phyloP scores from a whole-genome alignment of 2,888 invertebrate genomes.

The Suillia variegata region DNA sequence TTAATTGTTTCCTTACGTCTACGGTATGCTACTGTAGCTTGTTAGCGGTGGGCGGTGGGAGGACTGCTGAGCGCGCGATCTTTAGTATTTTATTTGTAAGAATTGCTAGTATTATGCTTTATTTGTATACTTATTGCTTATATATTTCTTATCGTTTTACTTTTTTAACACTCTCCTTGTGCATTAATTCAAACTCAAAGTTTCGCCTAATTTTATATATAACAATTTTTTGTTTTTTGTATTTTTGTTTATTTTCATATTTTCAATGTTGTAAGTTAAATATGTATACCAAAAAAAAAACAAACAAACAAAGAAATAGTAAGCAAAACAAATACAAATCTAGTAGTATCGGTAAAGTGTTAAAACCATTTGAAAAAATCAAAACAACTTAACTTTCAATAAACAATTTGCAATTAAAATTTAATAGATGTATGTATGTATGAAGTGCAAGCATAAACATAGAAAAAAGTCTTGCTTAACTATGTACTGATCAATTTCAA shows the following conservation, averaged over 20 bases:
- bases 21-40: too few relatives aligned
- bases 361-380: not conserved
- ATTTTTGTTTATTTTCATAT: too few relatives aligned
- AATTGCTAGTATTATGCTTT: constrained; percentile 12
- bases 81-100: constrained; percentile 2
- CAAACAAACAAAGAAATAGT: constrained; percentile 24
- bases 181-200: constrained; percentile 56
- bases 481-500: constrained; percentile 47
- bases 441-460: too few relatives aligned
- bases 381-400: not conserved
- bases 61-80: too few relatives aligned
- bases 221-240: constrained; percentile 4
- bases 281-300: constrained; percentile 22
- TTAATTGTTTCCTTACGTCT: too few relatives aligned
- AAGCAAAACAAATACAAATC: constrained; percentile 27
- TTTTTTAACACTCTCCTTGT: constrained; percentile 37
- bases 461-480: constrained; percentile 28
- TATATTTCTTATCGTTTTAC: constrained; percentile 2
- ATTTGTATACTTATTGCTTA: not conserved
- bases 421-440: not conserved
- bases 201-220: constrained; percentile 28
- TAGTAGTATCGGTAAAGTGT: not conserved
- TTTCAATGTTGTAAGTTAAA: constrained; percentile 44
- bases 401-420: not conserved
- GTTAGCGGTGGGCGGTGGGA: too few relatives aligned